A percentile compares a stretch with the other conserved stretches of the same genome.
phyloP scores from a whole-genome alignment of 2,888 invertebrate genomes.

The Tinea semifulvella region DNA sequence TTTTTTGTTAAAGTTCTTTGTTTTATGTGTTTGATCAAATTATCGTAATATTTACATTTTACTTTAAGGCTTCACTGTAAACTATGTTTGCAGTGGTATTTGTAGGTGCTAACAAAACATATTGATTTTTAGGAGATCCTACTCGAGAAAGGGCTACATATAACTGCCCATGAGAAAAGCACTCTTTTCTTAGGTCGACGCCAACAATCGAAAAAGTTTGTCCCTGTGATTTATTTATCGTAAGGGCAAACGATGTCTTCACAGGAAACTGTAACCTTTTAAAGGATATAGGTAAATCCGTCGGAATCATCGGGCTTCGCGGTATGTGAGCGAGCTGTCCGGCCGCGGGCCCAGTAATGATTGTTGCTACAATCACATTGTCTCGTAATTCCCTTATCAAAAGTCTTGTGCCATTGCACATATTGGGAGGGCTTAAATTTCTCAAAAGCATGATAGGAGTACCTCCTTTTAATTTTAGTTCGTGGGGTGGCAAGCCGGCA shows the following conservation, averaged over 20 bases:
- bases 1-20: no score
- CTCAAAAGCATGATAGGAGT: conserved; percentile 18
- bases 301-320: conserved; percentile 22
- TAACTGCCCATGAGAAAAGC: conserved; percentile 19
- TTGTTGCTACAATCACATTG: conserved; percentile 19
- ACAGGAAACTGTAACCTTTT: conserved; percentile 20
- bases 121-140: conserved; percentile 21
- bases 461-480: conserved; percentile 20
- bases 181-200: conserved; percentile 19
- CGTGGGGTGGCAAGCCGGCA: conserved; percentile 18
- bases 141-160: conserved; percentile 17
- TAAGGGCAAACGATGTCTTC: conserved; percentile 17
- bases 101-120: no score
- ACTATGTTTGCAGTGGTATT: no score
- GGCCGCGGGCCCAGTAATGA: conserved; percentile 20
- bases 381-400: conserved; percentile 17
- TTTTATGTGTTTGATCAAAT: no score
- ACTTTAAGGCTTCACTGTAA: no score
- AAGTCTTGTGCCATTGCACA: conserved; percentile 19
- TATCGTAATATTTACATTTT: no score
- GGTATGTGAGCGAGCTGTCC: conserved; percentile 20
- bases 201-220: conserved; percentile 19
- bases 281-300: conserved; percentile 20
- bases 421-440: conserved; percentile 19
- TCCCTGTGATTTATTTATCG: conserved; percentile 20